Conservation (phyloP, 2,113 vertebrate genomes). For the Benitochromis conjunctus region DNA sequence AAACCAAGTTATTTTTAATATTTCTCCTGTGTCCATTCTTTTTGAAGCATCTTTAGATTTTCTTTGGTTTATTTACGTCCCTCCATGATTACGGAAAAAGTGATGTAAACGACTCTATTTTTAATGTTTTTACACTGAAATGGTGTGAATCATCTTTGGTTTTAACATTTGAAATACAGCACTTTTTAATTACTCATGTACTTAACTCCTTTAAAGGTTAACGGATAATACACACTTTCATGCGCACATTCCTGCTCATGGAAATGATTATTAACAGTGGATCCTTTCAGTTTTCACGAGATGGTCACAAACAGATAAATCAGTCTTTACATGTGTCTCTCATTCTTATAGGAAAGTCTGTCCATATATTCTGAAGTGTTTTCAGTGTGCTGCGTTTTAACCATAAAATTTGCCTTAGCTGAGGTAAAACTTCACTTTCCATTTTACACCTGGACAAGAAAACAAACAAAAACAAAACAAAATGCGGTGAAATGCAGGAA, state of each 20-base stretch:
- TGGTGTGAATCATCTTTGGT: background rate
- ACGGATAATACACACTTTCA: background rate
- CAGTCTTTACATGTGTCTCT: background rate
- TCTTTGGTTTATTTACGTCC: background rate
- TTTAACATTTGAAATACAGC: background rate
- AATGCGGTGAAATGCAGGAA: background rate
- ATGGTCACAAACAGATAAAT: background rate
- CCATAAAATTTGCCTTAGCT: background rate
- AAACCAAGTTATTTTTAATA: background rate
- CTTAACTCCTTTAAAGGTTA: background rate
- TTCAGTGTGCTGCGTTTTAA: background rate
- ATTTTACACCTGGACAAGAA: background rate
- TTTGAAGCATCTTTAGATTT: background rate
- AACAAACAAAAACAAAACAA: background rate
- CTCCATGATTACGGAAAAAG: background rate
- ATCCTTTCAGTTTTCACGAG: background rate
- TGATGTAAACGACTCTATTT: background rate
- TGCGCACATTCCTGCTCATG: background rate
- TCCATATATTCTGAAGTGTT: background rate
- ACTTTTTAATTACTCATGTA: background rate
- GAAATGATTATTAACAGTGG: background rate
- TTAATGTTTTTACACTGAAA: background rate
- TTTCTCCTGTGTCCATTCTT: background rate
- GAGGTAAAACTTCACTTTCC: background rate
- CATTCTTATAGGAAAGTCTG: background rate